Base-by-base conservation (phyloP, 1,140 invertebrate genomes). In the Papilio glaucus region DNA sequence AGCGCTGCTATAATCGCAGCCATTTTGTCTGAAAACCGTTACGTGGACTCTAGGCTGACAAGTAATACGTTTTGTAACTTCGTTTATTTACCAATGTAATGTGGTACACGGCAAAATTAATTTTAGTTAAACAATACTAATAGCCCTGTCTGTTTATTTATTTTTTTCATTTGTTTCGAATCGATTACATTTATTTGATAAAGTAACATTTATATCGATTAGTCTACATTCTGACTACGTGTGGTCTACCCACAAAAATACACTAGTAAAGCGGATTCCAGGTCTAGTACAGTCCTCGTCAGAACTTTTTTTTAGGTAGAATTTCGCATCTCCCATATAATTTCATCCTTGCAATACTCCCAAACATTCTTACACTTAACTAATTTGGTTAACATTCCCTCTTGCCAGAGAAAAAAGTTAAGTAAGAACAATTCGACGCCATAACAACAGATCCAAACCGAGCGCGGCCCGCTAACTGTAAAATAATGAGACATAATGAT, bases 401-500 rank as follows among this genome's bases (percentile, higher is more conserved):
- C 49, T 12, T 18, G 21, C 21, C 4, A 26, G 9, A 10, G 10
- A 5, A 57, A 49, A 49, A 57, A 24, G 45, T 8, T 33, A 12
- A 12, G 1, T 3, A 9, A 53, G 21, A 57, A 57, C 21, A 57
- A 57, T 24, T 10, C 8, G 2, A 5, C 2, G 8, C 21, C 21
- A 57, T 57, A 57, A 57, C 24, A 57, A 57, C 21, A 57, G 10
- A 18, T 41, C 37, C 62, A 39, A 65, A 65, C 21, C 6, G 62
- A 41, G 33, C 33, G 8, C 37, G n/a, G n/a, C 18, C 37, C 18
- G 37, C 33, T 39, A 39, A 39, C 62, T 38, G 62, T 38, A 38
- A 65, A 7, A 65, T 65, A 65, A 65, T 65, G 62, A 39, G 33
- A 39, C n/a, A 10, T 65, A 65, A 39, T 65, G n/a, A 39, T 39